Evolutionary conservation across 2,888 invertebrate genomes (phyloP).

Genomic region (Alentia gelatinosa): DNA sequence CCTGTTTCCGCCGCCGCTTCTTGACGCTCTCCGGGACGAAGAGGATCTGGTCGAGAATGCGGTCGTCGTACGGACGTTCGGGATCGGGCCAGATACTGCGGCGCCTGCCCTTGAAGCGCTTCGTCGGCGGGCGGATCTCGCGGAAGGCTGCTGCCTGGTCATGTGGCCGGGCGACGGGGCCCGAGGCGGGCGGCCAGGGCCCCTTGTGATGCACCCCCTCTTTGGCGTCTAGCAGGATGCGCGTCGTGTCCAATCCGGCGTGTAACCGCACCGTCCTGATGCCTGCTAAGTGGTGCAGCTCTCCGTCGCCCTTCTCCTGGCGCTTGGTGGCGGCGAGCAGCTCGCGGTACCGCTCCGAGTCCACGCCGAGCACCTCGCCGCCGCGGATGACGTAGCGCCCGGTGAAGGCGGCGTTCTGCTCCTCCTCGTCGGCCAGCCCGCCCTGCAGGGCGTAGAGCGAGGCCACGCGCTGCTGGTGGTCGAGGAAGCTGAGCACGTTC

Average conservation of each 20-base stretch:
- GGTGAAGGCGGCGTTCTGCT: not conserved
- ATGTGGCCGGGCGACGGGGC: not conserved
- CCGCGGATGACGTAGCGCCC: not conserved
- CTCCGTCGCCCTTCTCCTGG: not conserved
- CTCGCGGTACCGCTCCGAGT: not conserved
- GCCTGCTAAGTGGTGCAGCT: not conserved
- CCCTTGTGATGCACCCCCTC: constrained; percentile 34
- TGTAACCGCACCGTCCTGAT: constrained; percentile 9
- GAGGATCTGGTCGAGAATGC: constrained; percentile 80
- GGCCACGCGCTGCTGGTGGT: not conserved
- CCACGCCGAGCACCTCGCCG: not conserved
- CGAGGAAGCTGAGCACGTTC: constrained; percentile 41
- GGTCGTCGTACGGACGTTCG: constrained; percentile 69
- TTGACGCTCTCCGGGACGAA: constrained; percentile 88
- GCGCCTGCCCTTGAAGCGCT: not conserved
- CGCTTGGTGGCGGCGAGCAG: not conserved
- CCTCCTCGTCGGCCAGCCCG: not conserved
- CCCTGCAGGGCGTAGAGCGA: constrained; percentile 2
- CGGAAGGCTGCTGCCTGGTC: not conserved
- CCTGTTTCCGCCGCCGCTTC: not conserved
- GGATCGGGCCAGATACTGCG: constrained; percentile 64
- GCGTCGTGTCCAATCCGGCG: constrained; percentile 29
- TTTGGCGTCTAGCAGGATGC: constrained; percentile 24
- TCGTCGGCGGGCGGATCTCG: not conserved
- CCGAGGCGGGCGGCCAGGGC: not conserved